These are phyloP conservation scores for Onthophagus taurus DNA, from an alignment of 1,140 invertebrate genomes.

Conservation along the genomic window DNA sequence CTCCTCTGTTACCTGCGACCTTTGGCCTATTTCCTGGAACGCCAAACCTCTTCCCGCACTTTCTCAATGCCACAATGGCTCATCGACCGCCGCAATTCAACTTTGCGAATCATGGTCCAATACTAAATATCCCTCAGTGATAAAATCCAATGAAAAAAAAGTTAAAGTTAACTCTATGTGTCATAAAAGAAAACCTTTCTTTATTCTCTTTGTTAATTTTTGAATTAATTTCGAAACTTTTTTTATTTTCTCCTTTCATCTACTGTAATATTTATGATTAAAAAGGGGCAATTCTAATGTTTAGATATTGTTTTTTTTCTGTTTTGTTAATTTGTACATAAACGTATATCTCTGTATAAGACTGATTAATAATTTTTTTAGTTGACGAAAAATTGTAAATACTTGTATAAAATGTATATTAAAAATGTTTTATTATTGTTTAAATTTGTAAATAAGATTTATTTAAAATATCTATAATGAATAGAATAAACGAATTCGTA, in stretches of 20 bases:
- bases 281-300: too few relatives aligned
- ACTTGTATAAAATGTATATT: conserved; percentile 8
- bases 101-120: conserved; percentile 15
- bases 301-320: too few relatives aligned
- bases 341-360: conserved; percentile 11
- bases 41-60: conserved; percentile 26
- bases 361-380: conserved; percentile 13
- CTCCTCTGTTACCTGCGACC: conserved; percentile 32
- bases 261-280: too few relatives aligned
- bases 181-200: neutral
- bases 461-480: neutral
- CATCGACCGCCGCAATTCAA: conserved; percentile 32
- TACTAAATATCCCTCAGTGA: conserved; percentile 14
- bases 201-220: too few relatives aligned
- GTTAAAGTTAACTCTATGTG: conserved; percentile 1
- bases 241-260: too few relatives aligned
- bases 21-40: conserved; percentile 31
- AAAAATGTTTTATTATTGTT: conserved; percentile 4
- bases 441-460: neutral
- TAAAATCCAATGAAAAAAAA: neutral
- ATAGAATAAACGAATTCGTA: neutral
- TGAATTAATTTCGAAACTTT: too few relatives aligned
- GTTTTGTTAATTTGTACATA: too few relatives aligned
- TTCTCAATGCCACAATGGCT: conserved; percentile 35
- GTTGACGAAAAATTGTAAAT: neutral